phyloP scores from a whole-genome alignment of 2,113 vertebrate species.

The Tragulus kanchil region DNA sequence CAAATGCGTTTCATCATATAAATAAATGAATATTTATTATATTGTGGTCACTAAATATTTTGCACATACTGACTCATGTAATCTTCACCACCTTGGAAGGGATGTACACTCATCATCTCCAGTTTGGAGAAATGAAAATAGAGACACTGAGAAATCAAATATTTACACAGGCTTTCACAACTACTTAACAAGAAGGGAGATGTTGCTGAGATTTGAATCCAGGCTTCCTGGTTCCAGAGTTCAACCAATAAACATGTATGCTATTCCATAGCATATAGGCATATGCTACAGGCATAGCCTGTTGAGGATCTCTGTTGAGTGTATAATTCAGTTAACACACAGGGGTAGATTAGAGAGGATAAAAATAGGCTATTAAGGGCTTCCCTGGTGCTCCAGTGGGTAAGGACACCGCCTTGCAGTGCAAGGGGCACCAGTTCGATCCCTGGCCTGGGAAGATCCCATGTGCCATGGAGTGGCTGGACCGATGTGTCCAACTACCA shows the following conservation, averaged over 20 bases:
- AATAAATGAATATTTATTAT: not conserved
- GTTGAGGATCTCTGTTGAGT: not conserved
- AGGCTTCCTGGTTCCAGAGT: not conserved
- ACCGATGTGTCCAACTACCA: no score
- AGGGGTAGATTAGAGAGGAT: not conserved
- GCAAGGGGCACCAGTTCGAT: no score
- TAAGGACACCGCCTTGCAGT: no score
- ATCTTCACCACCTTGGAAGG: not conserved
- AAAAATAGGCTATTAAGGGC: not conserved
- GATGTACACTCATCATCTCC: not conserved
- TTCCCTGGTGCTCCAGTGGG: no score
- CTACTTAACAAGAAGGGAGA: not conserved
- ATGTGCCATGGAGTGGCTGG: no score
- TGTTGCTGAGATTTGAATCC: not conserved
- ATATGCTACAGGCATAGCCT: not conserved
- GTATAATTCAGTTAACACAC: not conserved
- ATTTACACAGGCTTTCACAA: not conserved
- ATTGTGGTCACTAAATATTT: not conserved
- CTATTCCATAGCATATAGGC: not conserved
- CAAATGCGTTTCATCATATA: not conserved
- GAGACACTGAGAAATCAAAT: not conserved
- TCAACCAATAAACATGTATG: not conserved
- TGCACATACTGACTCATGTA: not conserved
- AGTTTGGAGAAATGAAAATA: not conserved
- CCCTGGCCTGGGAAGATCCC: no score